Percentiles rank a stretch among this genome's conserved stretches.
Evolutionary conservation across 1,140 invertebrate genomes (phyloP).

Genomic region (Caenorhabditis tropicalis): DNA sequence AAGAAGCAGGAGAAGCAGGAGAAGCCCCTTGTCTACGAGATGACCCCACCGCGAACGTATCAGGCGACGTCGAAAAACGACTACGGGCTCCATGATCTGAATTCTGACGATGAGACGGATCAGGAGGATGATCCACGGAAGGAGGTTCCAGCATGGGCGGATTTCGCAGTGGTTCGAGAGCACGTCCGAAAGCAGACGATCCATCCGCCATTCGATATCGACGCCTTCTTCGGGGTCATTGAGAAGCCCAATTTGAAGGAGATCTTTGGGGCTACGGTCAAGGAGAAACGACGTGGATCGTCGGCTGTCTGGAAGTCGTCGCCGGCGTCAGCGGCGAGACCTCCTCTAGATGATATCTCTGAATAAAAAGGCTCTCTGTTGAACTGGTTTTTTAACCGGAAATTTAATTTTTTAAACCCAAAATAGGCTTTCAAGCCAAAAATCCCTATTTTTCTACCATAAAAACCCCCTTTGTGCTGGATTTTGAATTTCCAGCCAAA

Average conservation of each 20-base stretch:
- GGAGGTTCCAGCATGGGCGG: not conserved
- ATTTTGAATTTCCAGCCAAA: too few relatives aligned
- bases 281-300: not conserved
- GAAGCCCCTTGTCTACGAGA: not conserved
- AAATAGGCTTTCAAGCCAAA: too few relatives aligned
- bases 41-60: not conserved
- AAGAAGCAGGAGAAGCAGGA: not conserved
- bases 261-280: not conserved
- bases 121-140: not conserved
- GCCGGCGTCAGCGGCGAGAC: not conserved
- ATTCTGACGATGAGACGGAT: not conserved
- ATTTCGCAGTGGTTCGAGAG: not conserved
- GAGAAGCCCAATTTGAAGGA: conserved; percentile 11
- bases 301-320: not conserved
- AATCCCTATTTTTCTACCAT: too few relatives aligned
- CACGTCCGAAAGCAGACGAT: not conserved
- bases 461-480: too few relatives aligned
- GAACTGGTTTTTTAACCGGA: not conserved
- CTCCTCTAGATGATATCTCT: not conserved
- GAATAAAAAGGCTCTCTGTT: too few relatives aligned
- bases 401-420: too few relatives aligned
- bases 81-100: not conserved
- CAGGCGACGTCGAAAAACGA: not conserved
- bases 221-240: not conserved
- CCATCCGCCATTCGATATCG: not conserved